Evolutionary conservation across 2,113 vertebrate genomes (phyloP).

Genomic region (Etia nguti): DNA sequence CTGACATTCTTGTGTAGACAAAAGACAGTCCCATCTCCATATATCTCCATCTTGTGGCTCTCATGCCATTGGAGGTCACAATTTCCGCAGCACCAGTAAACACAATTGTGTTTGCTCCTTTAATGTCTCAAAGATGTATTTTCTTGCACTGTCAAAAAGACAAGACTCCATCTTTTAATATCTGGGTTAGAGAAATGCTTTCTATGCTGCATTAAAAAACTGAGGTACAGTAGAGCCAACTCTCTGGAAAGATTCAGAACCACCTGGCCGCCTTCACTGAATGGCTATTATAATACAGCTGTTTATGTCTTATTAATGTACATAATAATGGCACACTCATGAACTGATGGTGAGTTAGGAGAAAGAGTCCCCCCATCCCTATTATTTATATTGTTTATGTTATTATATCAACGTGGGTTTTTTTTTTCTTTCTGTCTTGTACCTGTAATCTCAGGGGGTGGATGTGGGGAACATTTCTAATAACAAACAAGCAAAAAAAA

Average conservation of each 20-base stretch:
- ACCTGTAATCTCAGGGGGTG: neutral
- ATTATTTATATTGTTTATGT: neutral
- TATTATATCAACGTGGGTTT: rapidly evolving
- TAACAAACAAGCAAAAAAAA: too few species aligned
- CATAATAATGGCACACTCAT: neutral
- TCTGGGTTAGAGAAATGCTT: neutral
- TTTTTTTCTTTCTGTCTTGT: rapidly evolving
- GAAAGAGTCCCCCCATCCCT: neutral
- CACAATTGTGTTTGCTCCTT: neutral
- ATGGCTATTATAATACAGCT: rapidly evolving
- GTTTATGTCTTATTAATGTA: neutral
- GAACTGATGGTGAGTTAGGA: neutral
- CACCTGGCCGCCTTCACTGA: neutral
- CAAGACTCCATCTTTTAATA: neutral
- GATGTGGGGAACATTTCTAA: neutral
- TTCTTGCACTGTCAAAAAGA: neutral
- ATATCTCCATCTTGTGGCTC: neutral
- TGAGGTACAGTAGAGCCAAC: neutral
- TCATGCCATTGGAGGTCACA: neutral
- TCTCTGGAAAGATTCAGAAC: neutral
- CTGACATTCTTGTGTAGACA: neutral
- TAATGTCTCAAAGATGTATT: neutral
- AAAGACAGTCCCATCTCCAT: neutral
- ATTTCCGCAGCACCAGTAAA: neutral
- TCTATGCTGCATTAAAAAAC: neutral